phyloP scores from a whole-genome alignment of 2,888 invertebrate species.

The Eupithecia dodoneata region DNA sequence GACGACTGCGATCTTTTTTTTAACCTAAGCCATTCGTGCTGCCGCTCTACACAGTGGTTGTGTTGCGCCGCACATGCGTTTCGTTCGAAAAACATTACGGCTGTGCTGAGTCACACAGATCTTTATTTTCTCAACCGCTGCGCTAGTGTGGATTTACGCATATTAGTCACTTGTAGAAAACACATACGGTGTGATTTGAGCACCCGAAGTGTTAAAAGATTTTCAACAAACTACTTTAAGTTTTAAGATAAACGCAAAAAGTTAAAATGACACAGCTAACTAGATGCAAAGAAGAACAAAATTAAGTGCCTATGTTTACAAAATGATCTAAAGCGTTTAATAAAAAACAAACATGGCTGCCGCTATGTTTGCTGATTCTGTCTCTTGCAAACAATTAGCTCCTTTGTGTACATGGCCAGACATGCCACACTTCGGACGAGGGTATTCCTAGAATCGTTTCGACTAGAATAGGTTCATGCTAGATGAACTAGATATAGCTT shows the following conservation, averaged over 20 bases:
- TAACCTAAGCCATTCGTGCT: too few species aligned
- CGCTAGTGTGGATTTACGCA: too few species aligned
- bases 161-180: too few species aligned
- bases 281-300: constrained; percentile 2
- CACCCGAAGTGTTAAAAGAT: too few species aligned
- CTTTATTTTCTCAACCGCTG: too few species aligned
- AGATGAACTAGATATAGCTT: constrained; percentile 34
- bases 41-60: too few species aligned
- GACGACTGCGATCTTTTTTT: too few species aligned
- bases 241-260: not conserved
- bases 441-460: constrained; percentile 40
- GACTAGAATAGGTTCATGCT: constrained; percentile 26
- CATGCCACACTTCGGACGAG: constrained; percentile 61
- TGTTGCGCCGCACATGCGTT: too few species aligned
- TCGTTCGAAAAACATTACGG: too few species aligned
- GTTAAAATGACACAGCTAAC: not conserved
- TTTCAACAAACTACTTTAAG: not conserved
- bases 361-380: constrained; percentile 64
- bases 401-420: constrained; percentile 66
- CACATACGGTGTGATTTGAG: too few species aligned
- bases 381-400: constrained; percentile 71
- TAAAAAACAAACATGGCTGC: constrained; percentile 63
- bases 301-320: constrained; percentile 26
- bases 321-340: constrained; percentile 47
- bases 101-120: too few species aligned